phyloP scores from a whole-genome alignment of 2,113 vertebrate species.

The Lipotes vexillifer region DNA sequence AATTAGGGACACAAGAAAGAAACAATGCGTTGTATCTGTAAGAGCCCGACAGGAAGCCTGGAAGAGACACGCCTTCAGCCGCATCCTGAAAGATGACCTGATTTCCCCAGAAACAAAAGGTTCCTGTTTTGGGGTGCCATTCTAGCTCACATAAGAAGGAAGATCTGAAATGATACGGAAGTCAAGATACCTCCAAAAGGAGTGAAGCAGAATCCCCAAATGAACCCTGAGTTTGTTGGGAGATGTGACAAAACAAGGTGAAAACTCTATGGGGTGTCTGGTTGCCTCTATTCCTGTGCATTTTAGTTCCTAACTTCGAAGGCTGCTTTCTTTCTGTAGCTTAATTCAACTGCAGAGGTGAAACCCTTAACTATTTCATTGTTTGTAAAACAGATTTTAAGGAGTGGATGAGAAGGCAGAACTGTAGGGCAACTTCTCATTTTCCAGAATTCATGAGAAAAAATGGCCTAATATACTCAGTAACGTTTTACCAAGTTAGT shows the following conservation, averaged over 20 bases:
- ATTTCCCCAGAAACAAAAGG: background rate
- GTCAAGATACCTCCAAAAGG: background rate
- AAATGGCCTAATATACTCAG: background rate
- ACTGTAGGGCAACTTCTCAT: background rate
- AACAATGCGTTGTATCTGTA: background rate
- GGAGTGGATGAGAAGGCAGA: background rate
- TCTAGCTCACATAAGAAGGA: background rate
- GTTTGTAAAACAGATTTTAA: constrained; percentile 35
- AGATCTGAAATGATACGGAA: background rate
- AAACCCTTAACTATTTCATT: constrained; percentile 4
- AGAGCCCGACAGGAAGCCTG: background rate
- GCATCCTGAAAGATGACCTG: background rate
- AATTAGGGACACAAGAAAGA: background rate
- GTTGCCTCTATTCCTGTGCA: background rate
- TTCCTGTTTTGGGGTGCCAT: background rate
- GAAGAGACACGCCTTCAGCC: background rate
- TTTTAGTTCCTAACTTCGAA: constrained; percentile 25
- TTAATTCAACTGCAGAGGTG: background rate
- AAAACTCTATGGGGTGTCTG: background rate
- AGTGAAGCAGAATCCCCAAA: background rate
- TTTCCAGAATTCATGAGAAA: background rate
- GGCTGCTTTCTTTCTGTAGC: background rate
- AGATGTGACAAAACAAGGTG: background rate
- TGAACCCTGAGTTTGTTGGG: background rate
- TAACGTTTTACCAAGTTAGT: background rate